These are phyloP conservation scores for Columba janthina DNA, from an alignment of 2,113 vertebrate genomes.

Conservation along the genomic window DNA sequence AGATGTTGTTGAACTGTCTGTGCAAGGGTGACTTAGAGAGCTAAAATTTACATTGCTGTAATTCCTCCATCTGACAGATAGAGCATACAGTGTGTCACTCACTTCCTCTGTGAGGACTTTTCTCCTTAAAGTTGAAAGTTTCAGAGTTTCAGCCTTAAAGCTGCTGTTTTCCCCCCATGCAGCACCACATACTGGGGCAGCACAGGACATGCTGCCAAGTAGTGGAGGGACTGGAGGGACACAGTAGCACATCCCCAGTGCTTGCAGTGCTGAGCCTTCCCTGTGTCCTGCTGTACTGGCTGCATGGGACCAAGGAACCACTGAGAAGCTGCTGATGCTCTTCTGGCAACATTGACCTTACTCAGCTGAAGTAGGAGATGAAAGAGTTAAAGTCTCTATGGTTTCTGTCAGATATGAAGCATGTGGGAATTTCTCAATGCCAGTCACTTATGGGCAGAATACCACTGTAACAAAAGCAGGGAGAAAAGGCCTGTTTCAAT, in stretches of 20 bases:
- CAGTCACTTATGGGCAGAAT: background rate
- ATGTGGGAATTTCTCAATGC: background rate
- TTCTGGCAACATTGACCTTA: background rate
- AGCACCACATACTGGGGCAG: background rate
- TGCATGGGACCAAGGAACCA: background rate
- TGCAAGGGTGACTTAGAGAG: background rate
- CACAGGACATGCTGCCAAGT: background rate
- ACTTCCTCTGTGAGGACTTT: background rate
- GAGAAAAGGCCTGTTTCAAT: background rate
- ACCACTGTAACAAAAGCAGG: background rate
- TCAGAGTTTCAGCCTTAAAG: slow-evolving; percentile 45
- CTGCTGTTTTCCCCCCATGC: background rate
- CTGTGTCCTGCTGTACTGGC: background rate
- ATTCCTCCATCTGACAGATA: background rate
- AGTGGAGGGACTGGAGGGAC: background rate
- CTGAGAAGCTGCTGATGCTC: background rate
- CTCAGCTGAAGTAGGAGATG: background rate
- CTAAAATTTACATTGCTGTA: background rate
- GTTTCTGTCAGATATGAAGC: background rate
- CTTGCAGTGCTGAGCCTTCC: background rate
- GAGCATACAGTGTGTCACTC: background rate
- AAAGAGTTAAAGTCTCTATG: background rate
- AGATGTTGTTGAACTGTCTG: background rate
- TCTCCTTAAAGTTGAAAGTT: background rate
- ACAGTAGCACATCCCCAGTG: background rate